Conservation (phyloP, 2,113 vertebrate genomes). For the Syrmaticus mikado region DNA sequence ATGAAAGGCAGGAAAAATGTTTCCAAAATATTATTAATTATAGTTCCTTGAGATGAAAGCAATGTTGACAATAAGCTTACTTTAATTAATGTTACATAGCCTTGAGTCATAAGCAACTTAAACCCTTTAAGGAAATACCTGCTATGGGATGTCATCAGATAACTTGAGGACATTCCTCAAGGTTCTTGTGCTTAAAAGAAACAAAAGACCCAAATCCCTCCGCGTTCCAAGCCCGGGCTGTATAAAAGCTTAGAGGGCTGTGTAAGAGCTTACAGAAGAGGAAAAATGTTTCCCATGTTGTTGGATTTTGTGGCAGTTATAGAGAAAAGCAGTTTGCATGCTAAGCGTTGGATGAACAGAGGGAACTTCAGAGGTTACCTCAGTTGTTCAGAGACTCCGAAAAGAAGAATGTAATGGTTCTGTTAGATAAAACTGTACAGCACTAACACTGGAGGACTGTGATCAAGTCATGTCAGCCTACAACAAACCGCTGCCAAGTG, state of each 20-base stretch:
- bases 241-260: not conserved
- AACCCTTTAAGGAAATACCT: not conserved
- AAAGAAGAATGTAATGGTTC: not conserved
- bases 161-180: too few relatives aligned
- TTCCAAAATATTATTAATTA: not conserved
- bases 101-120: too few relatives aligned
- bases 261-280: not conserved
- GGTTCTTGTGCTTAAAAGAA: not conserved
- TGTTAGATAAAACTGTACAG: too few relatives aligned
- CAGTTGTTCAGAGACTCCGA: not conserved
- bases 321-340: fast-evolving
- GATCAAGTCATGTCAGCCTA: too few relatives aligned
- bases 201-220: not conserved
- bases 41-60: not conserved
- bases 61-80: not conserved
- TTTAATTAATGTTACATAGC: not conserved
- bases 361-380: not conserved
- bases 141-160: fast-evolving
- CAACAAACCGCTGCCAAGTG: too few relatives aligned
- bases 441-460: too few relatives aligned
- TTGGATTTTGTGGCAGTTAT: too few relatives aligned
- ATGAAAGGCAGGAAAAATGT: too few relatives aligned
- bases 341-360: too few relatives aligned
- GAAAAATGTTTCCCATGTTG: not conserved
- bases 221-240: fast-evolving